Conservation (phyloP, 37 sponge, comb jelly and placozoan species). For the Aplysina aerophoba region DNA sequence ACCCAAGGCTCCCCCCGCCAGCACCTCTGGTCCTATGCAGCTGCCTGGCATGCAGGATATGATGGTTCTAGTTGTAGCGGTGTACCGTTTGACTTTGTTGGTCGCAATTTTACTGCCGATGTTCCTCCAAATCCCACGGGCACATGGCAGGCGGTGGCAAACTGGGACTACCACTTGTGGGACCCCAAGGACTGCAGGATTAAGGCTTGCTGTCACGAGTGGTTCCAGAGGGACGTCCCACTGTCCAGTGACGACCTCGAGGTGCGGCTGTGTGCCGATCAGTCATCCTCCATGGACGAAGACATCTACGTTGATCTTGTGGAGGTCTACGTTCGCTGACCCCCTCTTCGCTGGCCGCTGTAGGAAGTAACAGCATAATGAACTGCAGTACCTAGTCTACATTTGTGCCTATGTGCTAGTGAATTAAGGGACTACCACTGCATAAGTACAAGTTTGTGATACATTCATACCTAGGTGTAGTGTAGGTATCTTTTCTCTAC, state of each 20-base stretch:
- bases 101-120: background rate
- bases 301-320: conserved; percentile 4
- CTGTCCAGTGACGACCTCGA: background rate
- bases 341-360: too few relatives aligned
- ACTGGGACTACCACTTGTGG: conserved; percentile 22
- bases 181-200: background rate
- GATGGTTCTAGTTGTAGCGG: background rate
- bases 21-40: conserved; percentile 1
- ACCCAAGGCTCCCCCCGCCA: background rate
- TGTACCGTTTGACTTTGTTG: background rate
- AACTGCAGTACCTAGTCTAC: too few relatives aligned
- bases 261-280: background rate
- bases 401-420: too few relatives aligned
- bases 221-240: background rate
- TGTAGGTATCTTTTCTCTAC: too few relatives aligned
- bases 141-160: background rate
- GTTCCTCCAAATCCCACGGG: background rate
- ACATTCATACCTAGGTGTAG: too few relatives aligned
- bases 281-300: background rate
- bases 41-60: too few relatives aligned
- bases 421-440: too few relatives aligned
- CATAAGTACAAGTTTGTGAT: too few relatives aligned
- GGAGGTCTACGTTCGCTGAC: conserved; percentile 7
- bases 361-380: too few relatives aligned
- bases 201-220: background rate